These are phyloP conservation scores for Semicossyphus pulcher DNA, from an alignment of 2,113 vertebrate species.

Conservation along the genomic window DNA sequence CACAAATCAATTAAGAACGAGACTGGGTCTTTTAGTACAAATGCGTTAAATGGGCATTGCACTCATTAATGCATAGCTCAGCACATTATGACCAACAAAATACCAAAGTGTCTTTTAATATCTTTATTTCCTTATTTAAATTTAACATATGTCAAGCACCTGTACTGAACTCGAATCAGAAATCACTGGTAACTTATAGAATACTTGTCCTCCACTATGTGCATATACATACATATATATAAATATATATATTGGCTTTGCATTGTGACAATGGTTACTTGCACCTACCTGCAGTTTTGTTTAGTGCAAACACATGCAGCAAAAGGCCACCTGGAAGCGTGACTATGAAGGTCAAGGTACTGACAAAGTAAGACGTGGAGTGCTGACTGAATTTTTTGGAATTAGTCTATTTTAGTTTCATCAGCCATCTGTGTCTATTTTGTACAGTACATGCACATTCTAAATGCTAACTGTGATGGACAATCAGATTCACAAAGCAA, in stretches of 20 bases:
- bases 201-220: slow-evolving; percentile 65
- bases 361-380: slow-evolving; percentile 64
- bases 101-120: slow-evolving; percentile 83
- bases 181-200: slow-evolving; percentile 73
- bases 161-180: slow-evolving; percentile 77
- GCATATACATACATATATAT: slow-evolving; percentile 39
- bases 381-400: slow-evolving; percentile 59
- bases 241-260: slow-evolving; percentile 66
- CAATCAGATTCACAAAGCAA: slow-evolving; percentile 84
- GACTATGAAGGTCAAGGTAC: slow-evolving; percentile 72
- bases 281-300: slow-evolving; percentile 73
- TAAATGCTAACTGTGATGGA: slow-evolving; percentile 82
- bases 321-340: slow-evolving; percentile 53
- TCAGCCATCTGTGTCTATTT: slow-evolving; percentile 69
- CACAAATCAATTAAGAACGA: slow-evolving; percentile 68
- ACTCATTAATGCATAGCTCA: slow-evolving; percentile 53
- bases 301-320: slow-evolving; percentile 52
- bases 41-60: slow-evolving; percentile 54
- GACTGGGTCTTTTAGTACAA: slow-evolving; percentile 64
- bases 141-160: slow-evolving; percentile 69
- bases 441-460: slow-evolving; percentile 73
- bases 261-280: slow-evolving; percentile 74
- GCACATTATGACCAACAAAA: slow-evolving; percentile 71
- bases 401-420: slow-evolving; percentile 61
- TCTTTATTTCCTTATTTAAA: slow-evolving; percentile 76